Base-by-base conservation (phyloP, 37 sponge, comb jelly and placozoan genomes). In the Bolinopsis microptera region DNA sequence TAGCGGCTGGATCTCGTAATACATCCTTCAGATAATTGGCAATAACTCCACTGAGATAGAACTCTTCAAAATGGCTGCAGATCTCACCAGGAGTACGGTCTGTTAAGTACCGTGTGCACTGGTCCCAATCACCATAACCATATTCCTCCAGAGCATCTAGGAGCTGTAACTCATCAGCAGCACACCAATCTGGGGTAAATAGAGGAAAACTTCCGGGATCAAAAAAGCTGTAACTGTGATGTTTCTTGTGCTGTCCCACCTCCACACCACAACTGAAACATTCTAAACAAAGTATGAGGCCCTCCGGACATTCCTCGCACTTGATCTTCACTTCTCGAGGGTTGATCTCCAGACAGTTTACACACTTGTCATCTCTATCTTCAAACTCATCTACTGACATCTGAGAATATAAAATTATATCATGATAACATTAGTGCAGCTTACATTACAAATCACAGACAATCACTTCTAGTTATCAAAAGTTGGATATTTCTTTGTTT, bases 301-400 rank as follows among this genome's bases (percentile, higher is more conserved):
- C 90, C 8, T 16, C 61, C 3, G 90, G 90, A 27, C 90, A 86
- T 41, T 86, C 90, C 24, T 41, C 41, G 35, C 90, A 86, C 31
- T 86, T 86, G 30, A 86, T 38, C 36, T 86, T 86, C n/a, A 86
- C 61, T 39, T 86, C 61, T 26, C 90, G 32, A 5, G 90, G 90
- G 30, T 86, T 86, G 8, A 86, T 86, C 35, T 86, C 90, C 31
- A 41, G 24, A 40, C 90, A 86, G 61, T 86, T 86, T n/a, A 86
- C 90, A 86, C 90, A 86, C 36, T 86, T 86, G 90, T 86, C 90
- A 40, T 86, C 90, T 41, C 90, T 18, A 0, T 86, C 90, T 41
- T 86, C 90, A 86, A 86, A 86, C 26, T 86, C 90, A 86, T 39
- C 39, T n/a, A 86, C 39, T 40, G 80, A 77, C 80, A 77, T 77